Percentiles rank a stretch among this genome's conserved stretches.
Conservation (phyloP, 2,888 invertebrate genomes). For the Chirona hameri region DNA sequence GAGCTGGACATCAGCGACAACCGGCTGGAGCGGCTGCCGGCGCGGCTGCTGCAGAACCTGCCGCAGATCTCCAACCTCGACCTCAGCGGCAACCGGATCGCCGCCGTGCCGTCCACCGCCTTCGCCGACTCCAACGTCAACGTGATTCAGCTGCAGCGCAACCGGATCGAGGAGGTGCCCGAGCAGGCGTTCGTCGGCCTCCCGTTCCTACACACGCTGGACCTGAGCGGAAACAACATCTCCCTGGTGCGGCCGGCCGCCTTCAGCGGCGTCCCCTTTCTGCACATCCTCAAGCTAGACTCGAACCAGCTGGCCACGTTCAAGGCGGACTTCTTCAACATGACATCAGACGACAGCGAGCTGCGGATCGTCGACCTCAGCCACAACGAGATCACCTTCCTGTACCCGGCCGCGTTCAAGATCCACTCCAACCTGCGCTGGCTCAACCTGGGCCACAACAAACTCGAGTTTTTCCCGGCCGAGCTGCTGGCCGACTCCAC, state of each 20-base stretch:
- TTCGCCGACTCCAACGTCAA: conserved; percentile 41
- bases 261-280: conserved; percentile 42
- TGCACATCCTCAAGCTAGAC: conserved; percentile 65
- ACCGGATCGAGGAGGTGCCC: conserved; percentile 42
- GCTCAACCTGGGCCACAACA: conserved; percentile 42
- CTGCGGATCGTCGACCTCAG: conserved; percentile 43
- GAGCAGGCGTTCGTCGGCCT: conserved; percentile 67
- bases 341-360: conserved; percentile 38
- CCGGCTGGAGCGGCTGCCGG: conserved; percentile 35
- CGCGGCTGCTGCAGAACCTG: conserved; percentile 36
- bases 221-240: conserved; percentile 43
- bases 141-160: conserved; percentile 41
- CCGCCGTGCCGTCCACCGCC: conserved; percentile 36
- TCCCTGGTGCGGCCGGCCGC: conserved; percentile 42
- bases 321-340: conserved; percentile 42
- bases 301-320: conserved; percentile 63
- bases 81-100: conserved; percentile 39
- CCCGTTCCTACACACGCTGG: conserved; percentile 63
- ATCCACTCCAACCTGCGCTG: conserved; percentile 61
- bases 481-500: conserved; percentile 75
- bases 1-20: conserved; percentile 40
- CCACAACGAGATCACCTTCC: conserved; percentile 59
- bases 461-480: conserved; percentile 69
- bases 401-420: conserved; percentile 79
- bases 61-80: conserved; percentile 37